A percentile compares a stretch with the other conserved stretches of the same genome.
Evolutionary conservation across 2,888 invertebrate genomes (phyloP).

Genomic region (Agrotis puta): DNA sequence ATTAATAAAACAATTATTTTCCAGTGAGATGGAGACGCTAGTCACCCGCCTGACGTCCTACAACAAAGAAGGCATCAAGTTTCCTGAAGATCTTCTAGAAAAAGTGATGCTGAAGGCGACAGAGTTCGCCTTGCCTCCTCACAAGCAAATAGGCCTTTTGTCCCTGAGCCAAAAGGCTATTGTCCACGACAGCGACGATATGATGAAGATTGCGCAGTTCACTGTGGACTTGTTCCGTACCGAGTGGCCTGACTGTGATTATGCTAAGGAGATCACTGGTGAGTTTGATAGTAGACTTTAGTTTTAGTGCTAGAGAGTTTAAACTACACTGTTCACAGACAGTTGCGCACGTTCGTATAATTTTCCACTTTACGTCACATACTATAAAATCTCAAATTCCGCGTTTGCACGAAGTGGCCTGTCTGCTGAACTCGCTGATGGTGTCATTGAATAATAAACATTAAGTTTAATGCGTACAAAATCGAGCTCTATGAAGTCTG

Average conservation of each 20-base stretch:
- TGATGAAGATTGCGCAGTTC: conserved; percentile 75
- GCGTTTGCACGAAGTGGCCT: too few relatives aligned
- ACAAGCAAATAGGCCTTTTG: conserved; percentile 77
- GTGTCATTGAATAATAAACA: too few relatives aligned
- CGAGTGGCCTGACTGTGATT: conserved; percentile 75
- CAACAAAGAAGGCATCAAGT: conserved; percentile 79
- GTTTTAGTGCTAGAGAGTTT: neutral
- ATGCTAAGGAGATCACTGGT: conserved; percentile 74
- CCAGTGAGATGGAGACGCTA: conserved; percentile 76
- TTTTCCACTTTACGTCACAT: too few relatives aligned
- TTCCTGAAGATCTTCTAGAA: conserved; percentile 76
- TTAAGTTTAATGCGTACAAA: neutral
- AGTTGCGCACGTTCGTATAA: too few relatives aligned
- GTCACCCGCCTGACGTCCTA: conserved; percentile 76
- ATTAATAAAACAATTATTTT: conserved; percentile 15
- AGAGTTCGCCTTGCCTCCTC: conserved; percentile 74
- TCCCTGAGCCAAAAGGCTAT: conserved; percentile 72
- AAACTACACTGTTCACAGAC: neutral
- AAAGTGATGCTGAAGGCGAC: conserved; percentile 68
- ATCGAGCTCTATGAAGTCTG: too few relatives aligned
- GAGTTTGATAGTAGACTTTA: conserved; percentile 30
- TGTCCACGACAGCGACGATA: conserved; percentile 68
- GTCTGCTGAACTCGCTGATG: too few relatives aligned
- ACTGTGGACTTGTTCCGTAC: conserved; percentile 75
- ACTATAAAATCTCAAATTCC: too few relatives aligned